phyloP scores from a whole-genome alignment of 2,888 invertebrate genomes.

The Atrina japonica region DNA sequence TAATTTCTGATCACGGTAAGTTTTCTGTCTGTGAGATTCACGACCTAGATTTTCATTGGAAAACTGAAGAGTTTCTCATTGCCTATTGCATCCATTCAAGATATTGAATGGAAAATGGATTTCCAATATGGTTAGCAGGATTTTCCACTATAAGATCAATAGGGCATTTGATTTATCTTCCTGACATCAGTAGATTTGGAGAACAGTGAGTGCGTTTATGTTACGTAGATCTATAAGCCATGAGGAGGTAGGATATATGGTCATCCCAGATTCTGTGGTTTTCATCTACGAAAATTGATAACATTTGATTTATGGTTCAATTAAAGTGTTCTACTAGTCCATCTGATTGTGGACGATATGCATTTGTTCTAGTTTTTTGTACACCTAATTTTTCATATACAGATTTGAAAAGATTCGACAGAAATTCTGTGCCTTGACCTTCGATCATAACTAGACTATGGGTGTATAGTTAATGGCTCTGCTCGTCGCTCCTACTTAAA shows the following conservation, averaged over 20 bases:
- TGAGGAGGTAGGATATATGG: background rate
- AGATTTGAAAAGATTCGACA: constrained; percentile 25
- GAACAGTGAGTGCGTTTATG: background rate
- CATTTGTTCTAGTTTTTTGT: constrained; percentile 30
- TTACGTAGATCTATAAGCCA: background rate
- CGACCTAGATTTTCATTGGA: constrained; percentile 16
- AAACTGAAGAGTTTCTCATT: background rate
- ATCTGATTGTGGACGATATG: too few relatives aligned
- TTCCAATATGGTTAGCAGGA: background rate
- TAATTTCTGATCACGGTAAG: background rate
- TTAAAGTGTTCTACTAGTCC: too few relatives aligned
- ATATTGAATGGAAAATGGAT: constrained; percentile 7
- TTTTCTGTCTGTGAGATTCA: constrained; percentile 31
- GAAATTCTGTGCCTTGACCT: constrained; percentile 29
- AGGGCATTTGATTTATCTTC: background rate
- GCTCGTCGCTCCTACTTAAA: too few relatives aligned
- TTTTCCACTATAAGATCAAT: constrained; percentile 7
- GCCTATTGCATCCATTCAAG: constrained; percentile 12
- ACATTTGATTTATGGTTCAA: constrained; percentile 28
- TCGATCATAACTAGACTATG: too few relatives aligned
- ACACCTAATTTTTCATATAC: constrained; percentile 23
- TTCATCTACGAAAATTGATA: constrained; percentile 16
- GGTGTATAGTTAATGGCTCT: too few relatives aligned
- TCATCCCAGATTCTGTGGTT: constrained; percentile 5
- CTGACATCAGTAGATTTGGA: background rate